Base-by-base conservation (phyloP, 2,888 invertebrate genomes). In the Cancer borealis region DNA sequence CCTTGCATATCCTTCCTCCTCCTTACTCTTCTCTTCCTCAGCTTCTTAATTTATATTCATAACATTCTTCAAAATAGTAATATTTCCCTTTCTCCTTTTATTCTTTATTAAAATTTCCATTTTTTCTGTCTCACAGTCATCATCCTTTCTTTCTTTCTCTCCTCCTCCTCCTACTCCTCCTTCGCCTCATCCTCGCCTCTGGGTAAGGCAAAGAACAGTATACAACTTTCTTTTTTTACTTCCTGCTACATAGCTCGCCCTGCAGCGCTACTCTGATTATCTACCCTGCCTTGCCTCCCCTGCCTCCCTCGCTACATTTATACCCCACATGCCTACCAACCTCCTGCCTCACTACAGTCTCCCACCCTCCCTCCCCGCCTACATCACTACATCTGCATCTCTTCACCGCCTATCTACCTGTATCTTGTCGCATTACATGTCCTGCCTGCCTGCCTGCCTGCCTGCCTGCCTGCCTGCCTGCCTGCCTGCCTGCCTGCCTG, bases 221-320 rank as follows among this genome's bases (percentile, higher is more conserved):
- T 26, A 73, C n/a, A 73, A 73, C 73, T 73, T 73, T 73, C 26
- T 73, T 73, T n/a, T 26, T 66, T 21, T 66, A 66, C n/a, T 66
- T 66, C 66, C 66, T n/a, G n/a, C 66, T 66, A 66, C 66, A 66
- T 66, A 21, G 66, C 21, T 66, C 66, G 66, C 66, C 66, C 66
- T n/a, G 66, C 66, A 66, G 66, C 66, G 0, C 66, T 66, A 66
- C 66, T 66, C 66, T 66, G 66, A 66, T 66, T 66, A 66, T 21
- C 73, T 73, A 0, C 73, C n/a, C 6, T 73, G 26, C 73, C 73
- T 26, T 60, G 60, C 60, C 60, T 60, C 21, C 60, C 60, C 17
- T 60, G 73, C 73, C 66, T 73, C n/a, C n/a, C 73, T n/a, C 39
- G 12, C 60, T 60, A 60, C 60, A 60, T 60, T 21, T 60, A 39